Evolutionary conservation across 2,888 invertebrate species (phyloP), one percentile per base, ranked within the genome.

Genomic region (Lasiommata megera): DNA sequence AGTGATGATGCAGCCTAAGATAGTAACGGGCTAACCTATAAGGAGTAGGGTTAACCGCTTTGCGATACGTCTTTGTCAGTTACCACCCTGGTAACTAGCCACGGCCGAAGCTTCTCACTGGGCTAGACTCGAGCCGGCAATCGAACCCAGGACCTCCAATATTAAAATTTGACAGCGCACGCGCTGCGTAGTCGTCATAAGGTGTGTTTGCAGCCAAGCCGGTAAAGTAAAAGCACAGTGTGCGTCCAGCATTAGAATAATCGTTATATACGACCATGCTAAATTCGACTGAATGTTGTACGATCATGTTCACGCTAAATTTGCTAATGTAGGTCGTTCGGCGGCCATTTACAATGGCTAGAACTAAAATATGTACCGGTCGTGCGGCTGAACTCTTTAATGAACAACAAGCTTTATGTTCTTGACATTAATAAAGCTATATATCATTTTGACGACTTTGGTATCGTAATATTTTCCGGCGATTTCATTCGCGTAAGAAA

Each of bases 281-380:
- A 54, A 56, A 61, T 61, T 61, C 58, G 58, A 50, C 40, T 57
- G 54, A 58, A 61, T 61, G 58, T 61, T 58, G 61, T 58, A 54
- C 48, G 47, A 28, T 47, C 54, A 31, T 56, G 60, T 62, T 59
- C 60, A 56, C 53, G 62, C 62, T 60, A 51, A 60, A 54, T 60
- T 60, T 43, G 40, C 54, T 54, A 38, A 62, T 62, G 60, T 62
- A 60, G 59, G 60, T 60, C 61, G 59, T 46, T 51, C 56, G 50
- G 56, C 29, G 44, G 54, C 54, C 60, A 53, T 56, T 59, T 59
- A 44, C 58, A 58, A 58, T 43, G 29, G 51, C 50, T 58, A 47
- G 46, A 61, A 56, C 59, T 60, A 60, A 60, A 56, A 56, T 62
- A 56, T 54, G 54, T 55, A 7, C 52, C 46, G 14, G 37, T 23